Evolutionary conservation across 92 coral and sea anemone species (phyloP).

Genomic region (Pocillopora grandis): DNA sequence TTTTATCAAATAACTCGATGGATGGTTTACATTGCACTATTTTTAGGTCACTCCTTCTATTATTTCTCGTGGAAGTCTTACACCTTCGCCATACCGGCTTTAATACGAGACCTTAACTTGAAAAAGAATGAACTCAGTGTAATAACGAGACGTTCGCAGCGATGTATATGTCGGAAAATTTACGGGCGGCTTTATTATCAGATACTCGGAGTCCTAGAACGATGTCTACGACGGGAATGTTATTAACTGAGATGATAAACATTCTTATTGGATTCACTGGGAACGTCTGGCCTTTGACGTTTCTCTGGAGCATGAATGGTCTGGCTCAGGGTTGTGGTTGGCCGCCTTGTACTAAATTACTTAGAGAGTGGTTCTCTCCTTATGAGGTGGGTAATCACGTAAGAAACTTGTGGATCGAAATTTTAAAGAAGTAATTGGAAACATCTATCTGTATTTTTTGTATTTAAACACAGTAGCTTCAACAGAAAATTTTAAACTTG

Average conservation of each 20-base stretch:
- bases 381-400: conserved; percentile 54
- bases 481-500: too few relatives aligned
- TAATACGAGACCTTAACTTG: conserved; percentile 59
- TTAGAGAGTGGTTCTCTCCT: conserved; percentile 83
- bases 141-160: conserved; percentile 85
- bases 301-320: conserved; percentile 88
- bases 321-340: conserved; percentile 89
- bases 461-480: too few relatives aligned
- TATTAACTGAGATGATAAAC: conserved; percentile 79
- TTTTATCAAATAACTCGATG: conserved; percentile 63
- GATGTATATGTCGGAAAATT: conserved; percentile 84
- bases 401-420: too few relatives aligned
- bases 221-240: conserved; percentile 70
- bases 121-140: conserved; percentile 77
- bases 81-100: conserved; percentile 85
- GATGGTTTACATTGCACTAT: conserved; percentile 68
- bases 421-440: too few relatives aligned
- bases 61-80: conserved; percentile 88
- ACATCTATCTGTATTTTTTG: too few relatives aligned
- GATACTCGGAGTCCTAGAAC: conserved; percentile 80
- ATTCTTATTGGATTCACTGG: conserved; percentile 64
- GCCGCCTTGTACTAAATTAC: conserved; percentile 87
- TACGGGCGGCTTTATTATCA: conserved; percentile 74
- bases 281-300: conserved; percentile 65
- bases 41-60: conserved; percentile 86